These are phyloP conservation scores for Morbakka virulenta DNA, from an alignment of 30 jellyfish, hydroid and myxozoan genomes.

Conservation along the genomic window DNA sequence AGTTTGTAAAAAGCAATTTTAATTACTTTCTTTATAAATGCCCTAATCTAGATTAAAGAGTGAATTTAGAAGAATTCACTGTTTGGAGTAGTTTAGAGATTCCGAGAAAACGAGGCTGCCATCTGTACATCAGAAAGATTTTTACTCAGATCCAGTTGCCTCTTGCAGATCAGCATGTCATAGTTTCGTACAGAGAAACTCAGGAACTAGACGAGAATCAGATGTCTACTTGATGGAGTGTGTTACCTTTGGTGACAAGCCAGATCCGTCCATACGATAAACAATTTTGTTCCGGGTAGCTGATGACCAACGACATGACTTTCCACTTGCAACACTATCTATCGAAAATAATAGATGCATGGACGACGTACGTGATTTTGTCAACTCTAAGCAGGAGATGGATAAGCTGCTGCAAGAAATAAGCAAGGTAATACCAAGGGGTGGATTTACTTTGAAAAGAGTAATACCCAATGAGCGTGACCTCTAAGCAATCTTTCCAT, in stretches of 20 bases:
- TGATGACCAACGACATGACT: not conserved
- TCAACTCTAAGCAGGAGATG: not conserved
- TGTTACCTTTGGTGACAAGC: conserved; percentile 46
- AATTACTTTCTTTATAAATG: too few species aligned
- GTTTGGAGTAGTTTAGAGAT: conserved; percentile 6
- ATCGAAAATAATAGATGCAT: conserved; percentile 1
- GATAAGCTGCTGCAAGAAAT: not conserved
- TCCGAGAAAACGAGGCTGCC: conserved; percentile 20
- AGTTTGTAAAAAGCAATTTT: too few species aligned
- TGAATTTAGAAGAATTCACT: conserved; percentile 14
- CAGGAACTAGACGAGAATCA: not conserved
- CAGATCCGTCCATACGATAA: conserved; percentile 56
- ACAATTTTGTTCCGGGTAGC: conserved; percentile 31
- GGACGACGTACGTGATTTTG: conserved; percentile 27
- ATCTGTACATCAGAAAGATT: conserved; percentile 37
- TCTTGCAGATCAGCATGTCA: conserved; percentile 55
- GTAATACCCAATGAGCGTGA: conserved; percentile 8
- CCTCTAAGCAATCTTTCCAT: not conserved
- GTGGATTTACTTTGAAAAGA: conserved; percentile 20
- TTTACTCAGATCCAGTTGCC: conserved; percentile 18
- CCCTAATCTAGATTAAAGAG: too few species aligned
- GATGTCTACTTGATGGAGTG: conserved; percentile 35
- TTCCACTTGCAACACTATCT: conserved; percentile 21
- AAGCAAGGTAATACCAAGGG: conserved; percentile 2
- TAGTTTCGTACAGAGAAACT: conserved; percentile 45